These are phyloP conservation scores for Gymnobelideus leadbeateri DNA, from an alignment of 2,113 vertebrate species.

Conservation along the genomic window DNA sequence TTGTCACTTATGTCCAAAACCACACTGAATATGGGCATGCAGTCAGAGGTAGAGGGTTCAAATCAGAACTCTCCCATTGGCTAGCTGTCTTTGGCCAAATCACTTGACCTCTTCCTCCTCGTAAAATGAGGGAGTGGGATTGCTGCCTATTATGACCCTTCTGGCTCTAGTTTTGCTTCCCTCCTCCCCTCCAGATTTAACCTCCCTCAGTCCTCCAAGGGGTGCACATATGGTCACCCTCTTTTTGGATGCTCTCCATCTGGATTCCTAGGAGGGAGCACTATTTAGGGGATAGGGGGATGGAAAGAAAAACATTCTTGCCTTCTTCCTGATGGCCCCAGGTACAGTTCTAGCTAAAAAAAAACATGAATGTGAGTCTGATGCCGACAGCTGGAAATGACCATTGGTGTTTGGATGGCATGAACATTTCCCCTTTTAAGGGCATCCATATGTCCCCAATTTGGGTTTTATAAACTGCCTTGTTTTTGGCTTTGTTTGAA, in stretches of 20 bases:
- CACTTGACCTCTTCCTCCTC: too few species aligned
- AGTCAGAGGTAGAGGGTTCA: neutral
- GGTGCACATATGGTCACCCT: neutral
- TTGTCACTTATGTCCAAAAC: neutral
- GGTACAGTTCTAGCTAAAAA: neutral
- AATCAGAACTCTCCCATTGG: neutral
- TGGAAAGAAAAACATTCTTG: neutral
- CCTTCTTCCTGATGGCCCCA: neutral
- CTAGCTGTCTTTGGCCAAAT: too few species aligned
- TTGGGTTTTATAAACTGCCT: conserved; percentile 15
- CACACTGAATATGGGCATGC: neutral
- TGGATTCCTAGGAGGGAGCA: neutral
- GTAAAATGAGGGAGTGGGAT: neutral
- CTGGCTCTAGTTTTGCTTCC: neutral
- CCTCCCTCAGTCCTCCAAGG: neutral
- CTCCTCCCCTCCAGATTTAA: neutral
- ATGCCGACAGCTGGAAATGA: neutral
- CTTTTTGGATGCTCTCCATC: neutral
- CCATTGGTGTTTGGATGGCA: rapidly evolving
- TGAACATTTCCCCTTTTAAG: neutral
- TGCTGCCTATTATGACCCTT: neutral
- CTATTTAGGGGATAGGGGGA: neutral
- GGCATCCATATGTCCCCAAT: neutral
- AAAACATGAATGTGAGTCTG: neutral
- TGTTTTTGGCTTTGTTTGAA: neutral